Base-by-base conservation (phyloP, 2,113 vertebrate species). In the Oncorhynchus tshawytscha region DNA sequence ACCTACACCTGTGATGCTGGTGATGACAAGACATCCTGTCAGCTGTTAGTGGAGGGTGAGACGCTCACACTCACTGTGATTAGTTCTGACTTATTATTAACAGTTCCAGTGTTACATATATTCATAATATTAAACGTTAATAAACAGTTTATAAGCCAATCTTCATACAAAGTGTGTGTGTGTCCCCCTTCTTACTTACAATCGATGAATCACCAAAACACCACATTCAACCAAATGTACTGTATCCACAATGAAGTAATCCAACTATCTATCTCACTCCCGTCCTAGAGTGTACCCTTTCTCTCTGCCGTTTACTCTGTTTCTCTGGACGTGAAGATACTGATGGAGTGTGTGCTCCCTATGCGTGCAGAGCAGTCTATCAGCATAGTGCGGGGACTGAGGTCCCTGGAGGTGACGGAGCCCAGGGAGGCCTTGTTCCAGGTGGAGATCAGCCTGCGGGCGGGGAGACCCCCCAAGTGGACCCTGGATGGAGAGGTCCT, bases 31-130 rank as follows among this genome's bases (percentile, higher is more conserved):
- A 98, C 95, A 69, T 95, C 94, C 0, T 97, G 97, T 65, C 95
- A 95, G 80, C 96, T 99, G 86, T 94, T 97, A 0, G 96, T 99
- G 69, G 98, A 99, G 94, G 97, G 98, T 99, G 89, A 71, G 59
- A 5, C 24, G 59, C 18, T 24, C 59, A 22, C 20, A 22, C n/a
- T 22, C n/a, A 22, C 1, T 62, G 7, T 22, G 59, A 9, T 54
- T 54, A 16, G 3, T 54, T 54, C 51, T 54, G 51, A 54, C 51
- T 18, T 54, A 18, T 54, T 54, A 16, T 13, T 18, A 18, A 15
- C 15, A 16, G 13, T 54, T 54, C 51, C 51, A 54, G 5, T 54
- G 51, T 54, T 16, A 16, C 51, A 18, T 54, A 54, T 54, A 54
- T 54, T 54, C 16, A 16, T 54, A 5, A 5, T 18, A 54, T 54